phyloP scores from a whole-genome alignment of 2,113 vertebrate species.

The Cathartes aura region DNA sequence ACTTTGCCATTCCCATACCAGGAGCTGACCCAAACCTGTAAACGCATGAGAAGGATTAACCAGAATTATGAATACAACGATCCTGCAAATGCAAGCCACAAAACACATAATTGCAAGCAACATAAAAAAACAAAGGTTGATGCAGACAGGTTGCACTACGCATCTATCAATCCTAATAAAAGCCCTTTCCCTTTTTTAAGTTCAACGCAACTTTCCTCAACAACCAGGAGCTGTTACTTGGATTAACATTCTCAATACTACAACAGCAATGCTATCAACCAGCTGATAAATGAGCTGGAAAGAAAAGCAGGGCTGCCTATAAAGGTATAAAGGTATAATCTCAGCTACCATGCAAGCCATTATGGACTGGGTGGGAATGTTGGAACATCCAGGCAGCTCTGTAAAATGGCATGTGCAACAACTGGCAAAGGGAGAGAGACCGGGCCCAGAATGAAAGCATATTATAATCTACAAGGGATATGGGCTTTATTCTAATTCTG shows the following conservation, averaged over 20 bases:
- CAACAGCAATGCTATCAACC: background rate
- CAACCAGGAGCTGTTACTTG: background rate
- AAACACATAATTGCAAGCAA: background rate
- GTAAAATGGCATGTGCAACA: background rate
- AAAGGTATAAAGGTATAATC: background rate
- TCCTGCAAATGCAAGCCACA: background rate
- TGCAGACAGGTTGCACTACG: background rate
- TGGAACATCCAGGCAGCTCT: background rate
- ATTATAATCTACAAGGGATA: background rate
- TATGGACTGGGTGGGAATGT: background rate
- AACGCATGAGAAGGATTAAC: background rate
- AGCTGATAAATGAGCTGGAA: background rate
- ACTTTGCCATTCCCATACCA: constrained; percentile 99
- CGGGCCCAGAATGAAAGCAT: background rate
- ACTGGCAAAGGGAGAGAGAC: background rate
- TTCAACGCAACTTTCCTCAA: background rate
- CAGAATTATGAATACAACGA: background rate
- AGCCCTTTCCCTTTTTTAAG: background rate
- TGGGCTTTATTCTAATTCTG: background rate
- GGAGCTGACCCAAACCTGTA: constrained; percentile 91
- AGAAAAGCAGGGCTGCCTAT: background rate
- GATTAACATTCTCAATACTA: background rate
- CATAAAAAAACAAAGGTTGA: background rate
- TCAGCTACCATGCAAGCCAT: background rate
- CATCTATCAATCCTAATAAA: background rate